Conservation (phyloP, 2,888 invertebrate genomes). For the Drosophila formosana region DNA sequence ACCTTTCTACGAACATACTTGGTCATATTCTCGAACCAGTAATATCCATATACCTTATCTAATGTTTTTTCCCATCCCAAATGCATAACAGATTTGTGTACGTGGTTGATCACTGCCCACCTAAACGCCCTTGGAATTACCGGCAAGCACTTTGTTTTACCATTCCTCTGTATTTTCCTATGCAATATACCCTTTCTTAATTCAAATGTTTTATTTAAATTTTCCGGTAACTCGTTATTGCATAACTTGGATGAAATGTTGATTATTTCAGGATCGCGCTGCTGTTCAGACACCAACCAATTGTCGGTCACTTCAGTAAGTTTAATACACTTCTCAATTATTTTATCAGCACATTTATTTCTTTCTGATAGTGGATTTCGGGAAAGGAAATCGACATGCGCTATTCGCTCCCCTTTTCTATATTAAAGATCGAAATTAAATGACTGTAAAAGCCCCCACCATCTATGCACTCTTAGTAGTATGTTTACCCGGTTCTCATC, state of each 20-base stretch:
- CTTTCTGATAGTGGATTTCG: no score
- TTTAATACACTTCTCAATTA: background rate
- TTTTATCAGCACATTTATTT: no score
- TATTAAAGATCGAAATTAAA: no score
- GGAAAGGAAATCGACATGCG: no score
- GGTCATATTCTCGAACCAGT: conserved; percentile 8
- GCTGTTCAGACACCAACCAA: background rate
- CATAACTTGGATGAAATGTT: background rate
- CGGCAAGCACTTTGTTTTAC: conserved; percentile 1
- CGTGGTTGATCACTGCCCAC: no score
- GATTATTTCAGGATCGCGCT: background rate
- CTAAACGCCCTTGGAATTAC: no score
- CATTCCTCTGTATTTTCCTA: conserved; percentile 10
- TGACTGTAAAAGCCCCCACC: no score
- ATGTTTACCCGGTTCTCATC: no score
- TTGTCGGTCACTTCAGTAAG: background rate
- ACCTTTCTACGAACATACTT: background rate
- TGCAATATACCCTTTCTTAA: conserved; percentile 4
- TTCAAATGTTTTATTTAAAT: background rate
- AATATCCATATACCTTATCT: background rate
- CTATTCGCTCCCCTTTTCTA: no score
- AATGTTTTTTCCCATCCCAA: no score
- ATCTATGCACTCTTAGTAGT: no score
- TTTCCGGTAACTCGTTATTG: background rate
- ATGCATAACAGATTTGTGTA: no score